Evolutionary conservation across 2,797 vertebrate genomes (phyloP).

Genomic region (Propithecus perrieri): DNA sequence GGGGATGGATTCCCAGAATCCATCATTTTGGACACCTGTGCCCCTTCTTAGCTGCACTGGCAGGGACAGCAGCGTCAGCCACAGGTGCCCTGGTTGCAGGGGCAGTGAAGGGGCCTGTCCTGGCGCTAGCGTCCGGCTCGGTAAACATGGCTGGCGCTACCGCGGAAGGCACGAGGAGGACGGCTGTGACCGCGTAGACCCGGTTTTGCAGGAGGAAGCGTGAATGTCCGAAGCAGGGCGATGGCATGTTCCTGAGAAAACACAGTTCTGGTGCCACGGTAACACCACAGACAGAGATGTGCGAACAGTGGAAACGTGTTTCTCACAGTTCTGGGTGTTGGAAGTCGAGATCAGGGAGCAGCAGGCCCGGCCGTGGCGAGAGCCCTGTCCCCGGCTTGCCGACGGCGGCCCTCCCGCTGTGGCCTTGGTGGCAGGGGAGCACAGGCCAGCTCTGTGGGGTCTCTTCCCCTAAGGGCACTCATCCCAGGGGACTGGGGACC

Average conservation of each 20-base stretch:
- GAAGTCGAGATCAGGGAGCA: neutral
- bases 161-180: rapidly evolving
- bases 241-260: neutral
- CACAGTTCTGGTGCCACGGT: rapidly evolving
- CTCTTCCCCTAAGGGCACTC: neutral
- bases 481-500: neutral
- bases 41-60: neutral
- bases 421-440: rapidly evolving
- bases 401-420: neutral
- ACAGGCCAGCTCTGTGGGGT: neutral
- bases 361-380: rapidly evolving
- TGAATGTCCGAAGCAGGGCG: neutral
- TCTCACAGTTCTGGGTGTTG: neutral
- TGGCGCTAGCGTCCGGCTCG: rapidly evolving
- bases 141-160: rapidly evolving
- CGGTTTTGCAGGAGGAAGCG: neutral
- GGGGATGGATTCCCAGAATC: neutral
- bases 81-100: rapidly evolving
- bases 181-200: rapidly evolving
- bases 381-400: neutral
- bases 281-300: rapidly evolving
- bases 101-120: rapidly evolving
- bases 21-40: neutral
- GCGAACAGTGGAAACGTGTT: too few relatives aligned
- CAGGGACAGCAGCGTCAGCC: rapidly evolving